These are phyloP conservation scores for Eucera pruinosa DNA, from an alignment of 2,888 invertebrate genomes.

Conservation along the genomic window DNA sequence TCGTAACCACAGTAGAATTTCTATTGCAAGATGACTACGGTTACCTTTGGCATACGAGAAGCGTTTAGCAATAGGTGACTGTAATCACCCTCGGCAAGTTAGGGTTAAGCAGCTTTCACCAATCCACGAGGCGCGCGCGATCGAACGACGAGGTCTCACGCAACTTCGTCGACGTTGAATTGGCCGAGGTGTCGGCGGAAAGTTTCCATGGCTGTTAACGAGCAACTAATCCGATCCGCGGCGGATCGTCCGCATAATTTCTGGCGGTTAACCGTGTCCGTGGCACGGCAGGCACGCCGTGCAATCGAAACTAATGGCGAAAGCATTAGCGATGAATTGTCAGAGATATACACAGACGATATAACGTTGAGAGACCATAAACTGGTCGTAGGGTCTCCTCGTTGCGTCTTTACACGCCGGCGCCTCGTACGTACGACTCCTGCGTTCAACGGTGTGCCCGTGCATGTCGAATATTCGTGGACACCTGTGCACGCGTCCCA, in stretches of 20 bases:
- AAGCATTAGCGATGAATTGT: constrained; percentile 82
- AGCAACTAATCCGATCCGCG: constrained; percentile 38
- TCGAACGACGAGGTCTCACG: not conserved
- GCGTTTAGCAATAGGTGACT: too few species aligned
- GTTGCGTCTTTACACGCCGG: constrained; percentile 72
- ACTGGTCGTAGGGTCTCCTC: constrained; percentile 79
- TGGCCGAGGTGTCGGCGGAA: not conserved
- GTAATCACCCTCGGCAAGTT: too few species aligned
- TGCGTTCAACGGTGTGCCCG: constrained; percentile 1
- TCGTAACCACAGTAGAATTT: too few species aligned
- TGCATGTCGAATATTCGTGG: constrained; percentile 40
- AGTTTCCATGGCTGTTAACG: constrained; percentile 14
- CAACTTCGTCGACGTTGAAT: not conserved
- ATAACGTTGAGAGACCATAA: constrained; percentile 83
- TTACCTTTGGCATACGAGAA: too few species aligned
- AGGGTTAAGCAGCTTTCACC: not conserved
- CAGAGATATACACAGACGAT: constrained; percentile 80
- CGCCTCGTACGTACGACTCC: not conserved
- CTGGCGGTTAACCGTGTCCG: constrained; percentile 42
- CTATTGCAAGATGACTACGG: too few species aligned
- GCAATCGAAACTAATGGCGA: constrained; percentile 81
- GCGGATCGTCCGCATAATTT: constrained; percentile 43
- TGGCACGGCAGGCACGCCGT: constrained; percentile 45
- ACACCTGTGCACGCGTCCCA: constrained; percentile 42
- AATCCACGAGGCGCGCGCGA: too few species aligned